Evolutionary conservation across 1,140 invertebrate species (phyloP).

Genomic region (Homalodisca vitripennis): DNA sequence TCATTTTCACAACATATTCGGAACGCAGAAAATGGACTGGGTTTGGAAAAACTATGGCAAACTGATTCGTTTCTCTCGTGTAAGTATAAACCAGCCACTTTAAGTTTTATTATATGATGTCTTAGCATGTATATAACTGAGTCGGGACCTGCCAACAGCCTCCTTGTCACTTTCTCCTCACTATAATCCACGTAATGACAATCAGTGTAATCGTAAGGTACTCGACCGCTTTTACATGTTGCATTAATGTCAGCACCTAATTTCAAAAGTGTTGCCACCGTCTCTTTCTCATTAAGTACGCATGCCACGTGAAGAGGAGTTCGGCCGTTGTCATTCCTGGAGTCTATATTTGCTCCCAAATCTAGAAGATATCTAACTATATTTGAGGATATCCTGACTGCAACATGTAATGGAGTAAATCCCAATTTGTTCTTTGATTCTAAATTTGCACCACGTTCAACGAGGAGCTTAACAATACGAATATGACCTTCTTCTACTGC

Average conservation of each 20-base stretch:
- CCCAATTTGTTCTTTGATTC: not conserved
- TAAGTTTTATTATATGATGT: slow-evolving; percentile 7
- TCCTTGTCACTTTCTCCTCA: not conserved
- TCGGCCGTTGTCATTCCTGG: not conserved
- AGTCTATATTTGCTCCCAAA: not conserved
- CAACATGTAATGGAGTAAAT: slow-evolving; percentile 2
- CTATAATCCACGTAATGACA: slow-evolving; percentile 12
- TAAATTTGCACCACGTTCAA: not conserved
- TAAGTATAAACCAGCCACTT: slow-evolving; percentile 1
- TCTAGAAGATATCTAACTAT: not conserved
- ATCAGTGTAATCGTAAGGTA: slow-evolving; percentile 9
- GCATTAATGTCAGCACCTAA: slow-evolving; percentile 15
- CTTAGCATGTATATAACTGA: not conserved
- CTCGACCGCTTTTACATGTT: not conserved
- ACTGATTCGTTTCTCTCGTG: not conserved
- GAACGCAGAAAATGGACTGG: not conserved
- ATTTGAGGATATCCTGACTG: not conserved
- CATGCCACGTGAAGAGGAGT: slow-evolving; percentile 9
- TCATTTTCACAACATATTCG: not conserved
- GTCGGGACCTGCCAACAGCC: not conserved
- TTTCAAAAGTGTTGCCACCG: not conserved
- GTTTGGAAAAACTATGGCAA: not conserved
- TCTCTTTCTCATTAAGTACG: not conserved
- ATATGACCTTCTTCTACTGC: slow-evolving; percentile 8
- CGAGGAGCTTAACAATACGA: not conserved